Conservation (phyloP, 2,113 vertebrate species). For the Hippopotamus amphibius region DNA sequence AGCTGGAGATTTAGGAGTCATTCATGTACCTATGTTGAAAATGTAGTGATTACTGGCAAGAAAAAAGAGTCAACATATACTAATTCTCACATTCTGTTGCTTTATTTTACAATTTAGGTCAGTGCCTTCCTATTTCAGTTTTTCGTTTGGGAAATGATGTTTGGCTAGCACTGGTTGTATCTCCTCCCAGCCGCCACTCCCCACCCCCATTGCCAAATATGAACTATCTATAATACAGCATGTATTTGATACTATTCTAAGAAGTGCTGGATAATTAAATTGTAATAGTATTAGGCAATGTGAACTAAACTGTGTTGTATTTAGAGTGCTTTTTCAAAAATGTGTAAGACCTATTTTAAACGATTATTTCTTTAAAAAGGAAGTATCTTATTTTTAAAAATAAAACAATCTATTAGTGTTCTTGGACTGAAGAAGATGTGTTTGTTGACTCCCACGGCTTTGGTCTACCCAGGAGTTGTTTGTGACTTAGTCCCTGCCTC, state of each 20-base stretch:
- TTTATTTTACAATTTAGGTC: slow-evolving; percentile 20
- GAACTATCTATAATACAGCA: not conserved
- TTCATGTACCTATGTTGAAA: not conserved
- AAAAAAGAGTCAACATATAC: not conserved
- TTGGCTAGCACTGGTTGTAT: not conserved
- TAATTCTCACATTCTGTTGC: not conserved
- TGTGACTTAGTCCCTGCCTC: not conserved
- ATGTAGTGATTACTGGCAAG: not conserved
- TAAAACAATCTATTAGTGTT: slow-evolving; percentile 45
- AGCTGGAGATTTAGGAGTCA: not conserved
- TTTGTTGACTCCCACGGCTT: slow-evolving; percentile 38
- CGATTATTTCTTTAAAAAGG: slow-evolving; percentile 34
- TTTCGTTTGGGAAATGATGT: slow-evolving; percentile 14
- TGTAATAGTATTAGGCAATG: slow-evolving; percentile 16
- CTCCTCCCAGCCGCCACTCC: not conserved
- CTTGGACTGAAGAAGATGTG: not conserved
- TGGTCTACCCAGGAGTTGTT: not conserved
- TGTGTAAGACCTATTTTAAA: slow-evolving; percentile 19
- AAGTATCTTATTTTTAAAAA: slow-evolving; percentile 29
- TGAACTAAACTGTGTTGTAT: not conserved
- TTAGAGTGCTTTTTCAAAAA: slow-evolving; percentile 34
- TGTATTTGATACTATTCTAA: slow-evolving; percentile 21
- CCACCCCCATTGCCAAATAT: not conserved
- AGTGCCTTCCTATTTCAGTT: not conserved
- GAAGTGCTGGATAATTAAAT: not conserved